phyloP scores from a whole-genome alignment of 1,140 invertebrate species.

The Aphis craccivora region DNA sequence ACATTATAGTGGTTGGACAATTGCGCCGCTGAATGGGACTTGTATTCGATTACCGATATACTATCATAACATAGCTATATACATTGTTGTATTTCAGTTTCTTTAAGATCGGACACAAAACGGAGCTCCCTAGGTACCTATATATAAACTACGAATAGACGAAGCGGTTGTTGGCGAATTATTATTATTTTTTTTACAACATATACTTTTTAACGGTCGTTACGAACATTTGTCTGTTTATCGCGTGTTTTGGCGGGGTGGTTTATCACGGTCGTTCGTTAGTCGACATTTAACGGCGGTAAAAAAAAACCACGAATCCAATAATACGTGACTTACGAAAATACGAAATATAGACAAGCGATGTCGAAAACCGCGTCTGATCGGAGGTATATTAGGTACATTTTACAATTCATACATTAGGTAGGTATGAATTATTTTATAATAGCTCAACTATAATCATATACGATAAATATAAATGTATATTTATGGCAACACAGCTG shows the following conservation, averaged over 20 bases:
- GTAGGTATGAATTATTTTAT: neutral
- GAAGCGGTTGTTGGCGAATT: neutral
- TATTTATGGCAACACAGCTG: no score
- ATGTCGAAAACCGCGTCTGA: neutral
- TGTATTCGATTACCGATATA: constrained; percentile 1
- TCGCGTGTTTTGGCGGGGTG: neutral
- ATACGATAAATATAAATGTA: neutral
- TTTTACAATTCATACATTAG: no score
- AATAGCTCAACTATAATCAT: neutral
- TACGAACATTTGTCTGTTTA: constrained; percentile 7
- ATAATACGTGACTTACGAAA: neutral
- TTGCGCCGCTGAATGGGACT: neutral
- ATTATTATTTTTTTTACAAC: neutral
- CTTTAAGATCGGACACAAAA: neutral
- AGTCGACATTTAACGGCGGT: neutral
- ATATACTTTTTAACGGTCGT: neutral
- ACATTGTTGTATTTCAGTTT: neutral
- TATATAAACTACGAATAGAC: neutral
- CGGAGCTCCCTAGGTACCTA: neutral
- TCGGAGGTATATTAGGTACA: neutral
- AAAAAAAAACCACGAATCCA: neutral
- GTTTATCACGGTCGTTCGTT: neutral
- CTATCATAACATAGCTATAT: neutral
- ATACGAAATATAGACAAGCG: neutral
- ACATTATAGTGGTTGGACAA: neutral